Conservation (phyloP, 2,797 vertebrate species). For the Chelonia mydas region DNA sequence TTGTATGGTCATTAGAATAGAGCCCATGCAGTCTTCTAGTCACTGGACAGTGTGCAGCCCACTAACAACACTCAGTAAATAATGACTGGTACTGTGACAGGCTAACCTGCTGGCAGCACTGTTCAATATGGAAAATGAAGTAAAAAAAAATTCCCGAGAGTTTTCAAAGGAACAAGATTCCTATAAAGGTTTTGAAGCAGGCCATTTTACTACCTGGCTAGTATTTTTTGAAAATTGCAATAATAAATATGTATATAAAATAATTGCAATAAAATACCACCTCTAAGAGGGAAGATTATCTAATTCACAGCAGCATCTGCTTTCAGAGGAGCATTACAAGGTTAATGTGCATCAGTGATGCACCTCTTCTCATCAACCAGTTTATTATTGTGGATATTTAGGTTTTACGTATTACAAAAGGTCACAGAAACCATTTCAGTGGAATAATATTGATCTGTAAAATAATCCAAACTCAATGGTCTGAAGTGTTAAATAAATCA, state of each 20-base stretch:
- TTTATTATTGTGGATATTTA: background rate
- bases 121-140: conserved; percentile 2
- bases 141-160: background rate
- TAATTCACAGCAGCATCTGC: background rate
- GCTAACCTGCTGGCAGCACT: conserved; percentile 33
- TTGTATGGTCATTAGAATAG: conserved; percentile 5
- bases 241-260: conserved; percentile 18
- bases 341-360: background rate
- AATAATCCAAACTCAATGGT: background rate
- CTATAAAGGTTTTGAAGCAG: background rate
- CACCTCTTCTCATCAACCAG: background rate
- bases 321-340: background rate
- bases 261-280: background rate
- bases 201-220: background rate
- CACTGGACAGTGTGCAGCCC: conserved; percentile 7
- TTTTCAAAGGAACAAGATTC: background rate
- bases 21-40: background rate
- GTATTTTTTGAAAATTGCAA: background rate
- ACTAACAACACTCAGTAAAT: background rate
- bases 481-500: background rate
- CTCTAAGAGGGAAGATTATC: background rate
- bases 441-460: background rate
- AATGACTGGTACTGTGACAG: conserved; percentile 5
- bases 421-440: background rate
- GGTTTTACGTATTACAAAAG: background rate